Percentiles rank a stretch among this genome's conserved stretches.
Conservation (phyloP, 1,140 invertebrate genomes). For the Linepithema humile region DNA sequence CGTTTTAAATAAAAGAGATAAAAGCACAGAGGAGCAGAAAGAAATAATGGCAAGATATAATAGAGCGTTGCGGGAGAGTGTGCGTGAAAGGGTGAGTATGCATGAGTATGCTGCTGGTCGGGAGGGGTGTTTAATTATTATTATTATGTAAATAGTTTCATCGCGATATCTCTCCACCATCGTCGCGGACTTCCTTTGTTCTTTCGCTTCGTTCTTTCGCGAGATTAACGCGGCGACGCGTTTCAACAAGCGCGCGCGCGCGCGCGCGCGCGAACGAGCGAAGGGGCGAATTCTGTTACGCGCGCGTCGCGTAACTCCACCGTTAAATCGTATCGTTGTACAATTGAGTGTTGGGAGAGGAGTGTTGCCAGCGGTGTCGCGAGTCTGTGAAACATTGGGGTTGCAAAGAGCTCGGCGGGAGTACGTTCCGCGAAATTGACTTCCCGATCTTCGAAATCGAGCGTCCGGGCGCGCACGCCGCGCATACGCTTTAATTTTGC, state of each 20-base stretch:
- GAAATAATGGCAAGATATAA: slow-evolving; percentile 5
- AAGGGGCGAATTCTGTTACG: neutral
- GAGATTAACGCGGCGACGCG: neutral
- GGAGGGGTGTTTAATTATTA: slow-evolving; percentile 3
- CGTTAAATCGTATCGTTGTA: neutral
- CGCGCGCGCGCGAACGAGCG: too few species aligned
- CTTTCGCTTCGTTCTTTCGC: neutral
- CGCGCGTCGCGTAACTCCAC: neutral
- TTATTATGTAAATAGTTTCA: slow-evolving; percentile 50
- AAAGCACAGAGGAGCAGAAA: slow-evolving; percentile 23
- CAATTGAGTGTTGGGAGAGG: neutral
- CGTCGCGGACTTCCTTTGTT: neutral
- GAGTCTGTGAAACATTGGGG: neutral
- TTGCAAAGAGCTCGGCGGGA: neutral
- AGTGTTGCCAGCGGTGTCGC: neutral
- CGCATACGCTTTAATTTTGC: neutral
- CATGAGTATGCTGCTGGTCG: slow-evolving; percentile 24
- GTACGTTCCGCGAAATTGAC: neutral
- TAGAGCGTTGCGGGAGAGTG: slow-evolving; percentile 34
- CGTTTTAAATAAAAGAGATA: slow-evolving; percentile 60
- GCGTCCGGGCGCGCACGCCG: neutral
- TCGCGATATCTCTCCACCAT: neutral
- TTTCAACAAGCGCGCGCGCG: neutral
- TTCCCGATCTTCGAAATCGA: neutral
- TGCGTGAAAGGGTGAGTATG: slow-evolving; percentile 51